phyloP scores from a whole-genome alignment of 2,888 invertebrate species.

The Megaustenia siamemsis region DNA sequence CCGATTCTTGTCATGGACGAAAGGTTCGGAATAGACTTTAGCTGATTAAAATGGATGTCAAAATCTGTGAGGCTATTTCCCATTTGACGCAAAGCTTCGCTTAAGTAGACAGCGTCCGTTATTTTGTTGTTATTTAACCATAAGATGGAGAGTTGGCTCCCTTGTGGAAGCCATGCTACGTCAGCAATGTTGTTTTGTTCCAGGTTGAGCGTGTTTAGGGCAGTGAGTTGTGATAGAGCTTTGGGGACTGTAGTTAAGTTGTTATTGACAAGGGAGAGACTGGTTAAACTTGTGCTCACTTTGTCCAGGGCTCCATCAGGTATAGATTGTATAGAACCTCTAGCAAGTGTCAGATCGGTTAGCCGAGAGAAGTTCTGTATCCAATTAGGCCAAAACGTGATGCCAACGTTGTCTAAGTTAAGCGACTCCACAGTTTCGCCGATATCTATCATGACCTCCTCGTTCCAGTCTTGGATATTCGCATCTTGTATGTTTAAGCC shows the following conservation, averaged over 20 bases:
- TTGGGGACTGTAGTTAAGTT: not conserved
- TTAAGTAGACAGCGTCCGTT: not conserved
- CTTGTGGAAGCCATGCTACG: not conserved
- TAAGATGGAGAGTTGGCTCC: not conserved
- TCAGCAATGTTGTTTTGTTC: not conserved
- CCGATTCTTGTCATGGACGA: not conserved
- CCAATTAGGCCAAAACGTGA: not conserved
- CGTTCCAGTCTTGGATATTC: not conserved
- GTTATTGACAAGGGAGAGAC: not conserved
- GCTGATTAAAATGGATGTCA: not conserved
- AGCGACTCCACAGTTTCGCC: not conserved
- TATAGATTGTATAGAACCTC: not conserved
- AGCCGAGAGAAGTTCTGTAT: not conserved
- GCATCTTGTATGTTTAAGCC: not conserved
- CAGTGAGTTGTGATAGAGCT: not conserved
- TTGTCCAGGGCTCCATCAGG: not conserved
- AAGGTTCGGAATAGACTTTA: not conserved
- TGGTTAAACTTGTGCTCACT: not conserved
- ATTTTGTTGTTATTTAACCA: not conserved
- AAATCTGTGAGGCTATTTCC: not conserved
- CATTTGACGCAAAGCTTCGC: not conserved
- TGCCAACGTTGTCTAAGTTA: not conserved
- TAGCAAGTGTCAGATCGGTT: not conserved
- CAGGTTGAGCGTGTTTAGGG: not conserved
- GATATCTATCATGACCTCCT: not conserved